phyloP scores from a whole-genome alignment of 2,797 vertebrate species.

The Strix occidentalis region DNA sequence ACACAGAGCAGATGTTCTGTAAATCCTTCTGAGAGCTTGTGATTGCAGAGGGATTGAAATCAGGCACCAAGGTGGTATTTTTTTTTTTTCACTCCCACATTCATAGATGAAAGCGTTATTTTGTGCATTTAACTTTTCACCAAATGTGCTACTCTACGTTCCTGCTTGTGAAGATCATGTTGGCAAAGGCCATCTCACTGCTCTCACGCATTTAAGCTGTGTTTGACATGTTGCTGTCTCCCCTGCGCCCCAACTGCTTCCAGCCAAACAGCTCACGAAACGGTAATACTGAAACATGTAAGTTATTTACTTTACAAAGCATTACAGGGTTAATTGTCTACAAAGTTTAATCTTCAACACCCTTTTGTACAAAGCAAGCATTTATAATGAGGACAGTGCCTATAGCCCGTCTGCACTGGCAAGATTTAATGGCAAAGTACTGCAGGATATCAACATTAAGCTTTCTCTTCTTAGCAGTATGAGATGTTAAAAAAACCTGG shows the following conservation, averaged over 20 bases:
- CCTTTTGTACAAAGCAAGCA: neutral
- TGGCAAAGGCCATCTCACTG: neutral
- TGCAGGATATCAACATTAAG: neutral
- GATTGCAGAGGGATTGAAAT: neutral
- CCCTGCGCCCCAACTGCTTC: neutral
- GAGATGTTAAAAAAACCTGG: neutral
- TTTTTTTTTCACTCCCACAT: neutral
- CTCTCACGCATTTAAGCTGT: neutral
- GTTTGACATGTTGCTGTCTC: fast-evolving
- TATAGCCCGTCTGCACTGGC: neutral
- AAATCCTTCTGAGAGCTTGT: neutral
- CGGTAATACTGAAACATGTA: fast-evolving
- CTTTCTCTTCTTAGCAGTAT: neutral
- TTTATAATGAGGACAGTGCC: neutral
- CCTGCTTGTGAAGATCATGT: neutral
- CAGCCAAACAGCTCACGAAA: neutral
- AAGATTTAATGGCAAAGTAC: neutral
- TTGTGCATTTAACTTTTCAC: neutral
- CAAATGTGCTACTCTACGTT: neutral
- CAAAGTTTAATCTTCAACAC: neutral
- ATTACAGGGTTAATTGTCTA: neutral
- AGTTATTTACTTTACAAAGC: neutral
- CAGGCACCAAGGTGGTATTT: neutral
- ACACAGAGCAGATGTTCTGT: neutral
- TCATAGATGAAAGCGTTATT: neutral